phyloP scores from a whole-genome alignment of 2,888 invertebrate genomes.

The Teleogryllus oceanicus region DNA sequence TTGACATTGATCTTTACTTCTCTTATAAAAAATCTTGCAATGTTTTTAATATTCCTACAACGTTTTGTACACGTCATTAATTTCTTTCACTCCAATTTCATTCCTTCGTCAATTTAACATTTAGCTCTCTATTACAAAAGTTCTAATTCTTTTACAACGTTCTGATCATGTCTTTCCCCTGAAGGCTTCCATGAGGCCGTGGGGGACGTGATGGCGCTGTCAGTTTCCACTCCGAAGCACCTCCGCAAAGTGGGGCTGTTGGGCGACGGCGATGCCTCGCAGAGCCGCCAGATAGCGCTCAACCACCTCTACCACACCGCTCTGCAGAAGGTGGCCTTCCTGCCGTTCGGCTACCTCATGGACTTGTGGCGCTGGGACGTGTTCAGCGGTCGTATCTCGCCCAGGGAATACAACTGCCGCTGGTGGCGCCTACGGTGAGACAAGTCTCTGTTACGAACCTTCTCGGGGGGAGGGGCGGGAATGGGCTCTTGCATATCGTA shows the following conservation, averaged over 20 bases:
- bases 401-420: slow-evolving; percentile 34
- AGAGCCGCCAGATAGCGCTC: slow-evolving; percentile 43
- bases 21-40: too few relatives aligned
- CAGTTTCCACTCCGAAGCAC: slow-evolving; percentile 68
- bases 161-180: too few relatives aligned
- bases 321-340: slow-evolving; percentile 66
- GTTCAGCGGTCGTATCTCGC: slow-evolving; percentile 54
- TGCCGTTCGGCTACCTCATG: slow-evolving; percentile 67
- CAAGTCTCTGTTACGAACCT: too few relatives aligned
- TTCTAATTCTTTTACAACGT: too few relatives aligned
- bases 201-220: slow-evolving; percentile 67
- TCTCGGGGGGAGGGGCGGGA: too few relatives aligned
- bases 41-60: too few relatives aligned
- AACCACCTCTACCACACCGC: slow-evolving; percentile 48
- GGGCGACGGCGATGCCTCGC: slow-evolving; percentile 53
- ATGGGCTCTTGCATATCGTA: too few relatives aligned
- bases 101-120: too few relatives aligned
- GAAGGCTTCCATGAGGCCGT: slow-evolving; percentile 71
- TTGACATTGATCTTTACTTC: too few relatives aligned
- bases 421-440: slow-evolving; percentile 43
- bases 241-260: slow-evolving; percentile 60
- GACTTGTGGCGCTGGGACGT: slow-evolving; percentile 48
- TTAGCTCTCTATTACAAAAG: too few relatives aligned
- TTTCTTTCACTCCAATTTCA: too few relatives aligned
- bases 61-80: too few relatives aligned